phyloP scores from a whole-genome alignment of 2,888 invertebrate species.

The Magallana nippona region DNA sequence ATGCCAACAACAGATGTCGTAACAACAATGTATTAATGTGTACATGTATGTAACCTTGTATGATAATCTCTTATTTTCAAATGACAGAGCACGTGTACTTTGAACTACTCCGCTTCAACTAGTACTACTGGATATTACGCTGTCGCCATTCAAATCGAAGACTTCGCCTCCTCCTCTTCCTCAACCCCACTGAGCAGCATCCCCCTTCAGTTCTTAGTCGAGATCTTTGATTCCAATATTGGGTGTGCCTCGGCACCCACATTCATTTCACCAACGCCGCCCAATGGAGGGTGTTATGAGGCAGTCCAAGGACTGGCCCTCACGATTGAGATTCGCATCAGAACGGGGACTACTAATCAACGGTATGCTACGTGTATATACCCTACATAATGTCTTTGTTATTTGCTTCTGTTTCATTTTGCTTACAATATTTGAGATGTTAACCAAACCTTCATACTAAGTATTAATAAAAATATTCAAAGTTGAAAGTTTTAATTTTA shows the following conservation, averaged over 20 bases:
- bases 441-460: too few species aligned
- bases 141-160: conserved; percentile 9
- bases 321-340: not conserved
- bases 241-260: not conserved
- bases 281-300: not conserved
- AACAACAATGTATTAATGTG: too few species aligned
- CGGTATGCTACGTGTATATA: not conserved
- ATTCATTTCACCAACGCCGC: conserved; percentile 27
- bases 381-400: not conserved
- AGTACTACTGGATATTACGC: not conserved
- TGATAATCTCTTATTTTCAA: not conserved
- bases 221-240: not conserved
- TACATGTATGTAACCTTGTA: too few species aligned
- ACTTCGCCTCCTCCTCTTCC: not conserved
- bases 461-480: too few species aligned
- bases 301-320: not conserved
- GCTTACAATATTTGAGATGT: too few species aligned
- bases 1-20: too few species aligned
- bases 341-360: not conserved
- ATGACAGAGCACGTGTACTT: not conserved
- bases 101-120: not conserved
- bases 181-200: conserved; percentile 16
- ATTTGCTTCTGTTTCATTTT: too few species aligned
- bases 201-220: conserved; percentile 7
- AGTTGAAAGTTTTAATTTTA: too few species aligned